Conservation (phyloP, 2,888 invertebrate genomes). For the Ctena decussata region DNA sequence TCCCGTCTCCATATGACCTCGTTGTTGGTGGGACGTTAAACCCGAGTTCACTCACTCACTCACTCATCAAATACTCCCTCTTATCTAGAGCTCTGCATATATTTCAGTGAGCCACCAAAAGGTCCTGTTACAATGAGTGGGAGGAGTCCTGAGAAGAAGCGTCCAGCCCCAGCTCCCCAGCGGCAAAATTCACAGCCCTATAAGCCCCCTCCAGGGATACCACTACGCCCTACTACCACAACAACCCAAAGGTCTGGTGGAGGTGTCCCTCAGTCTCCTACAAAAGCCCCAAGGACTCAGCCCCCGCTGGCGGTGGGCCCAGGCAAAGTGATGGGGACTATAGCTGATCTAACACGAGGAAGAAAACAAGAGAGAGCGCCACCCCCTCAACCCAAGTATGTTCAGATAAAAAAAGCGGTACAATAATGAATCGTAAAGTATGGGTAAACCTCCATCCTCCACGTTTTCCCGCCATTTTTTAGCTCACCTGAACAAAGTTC, state of each 20-base stretch:
- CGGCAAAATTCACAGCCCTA: conserved; percentile 13
- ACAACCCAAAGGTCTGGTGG: background rate
- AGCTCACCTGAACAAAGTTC: no score
- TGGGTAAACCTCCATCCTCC: no score
- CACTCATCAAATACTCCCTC: no score
- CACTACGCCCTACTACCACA: background rate
- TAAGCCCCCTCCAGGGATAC: background rate
- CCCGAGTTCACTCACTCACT: no score
- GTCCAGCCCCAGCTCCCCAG: conserved; percentile 29
- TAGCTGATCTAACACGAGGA: conserved; percentile 13
- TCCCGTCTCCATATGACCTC: no score
- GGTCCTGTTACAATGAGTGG: conserved; percentile 66
- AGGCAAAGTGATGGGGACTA: background rate
- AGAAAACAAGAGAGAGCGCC: conserved; percentile 10
- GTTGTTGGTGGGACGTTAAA: no score
- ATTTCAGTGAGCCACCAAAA: conserved; percentile 71
- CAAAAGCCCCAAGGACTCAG: conserved; percentile 18
- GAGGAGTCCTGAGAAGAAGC: conserved; percentile 38
- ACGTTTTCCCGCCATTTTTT: no score
- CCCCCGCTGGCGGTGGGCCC: background rate
- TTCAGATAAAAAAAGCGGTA: no score
- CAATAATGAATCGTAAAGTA: no score
- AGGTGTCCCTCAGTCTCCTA: conserved; percentile 7
- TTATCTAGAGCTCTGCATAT: no score
- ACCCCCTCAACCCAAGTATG: conserved; percentile 23